Evolutionary conservation across 2,113 vertebrate genomes (phyloP), one percentile per base, ranked within the genome.

Genomic region (Vimba vimba): DNA sequence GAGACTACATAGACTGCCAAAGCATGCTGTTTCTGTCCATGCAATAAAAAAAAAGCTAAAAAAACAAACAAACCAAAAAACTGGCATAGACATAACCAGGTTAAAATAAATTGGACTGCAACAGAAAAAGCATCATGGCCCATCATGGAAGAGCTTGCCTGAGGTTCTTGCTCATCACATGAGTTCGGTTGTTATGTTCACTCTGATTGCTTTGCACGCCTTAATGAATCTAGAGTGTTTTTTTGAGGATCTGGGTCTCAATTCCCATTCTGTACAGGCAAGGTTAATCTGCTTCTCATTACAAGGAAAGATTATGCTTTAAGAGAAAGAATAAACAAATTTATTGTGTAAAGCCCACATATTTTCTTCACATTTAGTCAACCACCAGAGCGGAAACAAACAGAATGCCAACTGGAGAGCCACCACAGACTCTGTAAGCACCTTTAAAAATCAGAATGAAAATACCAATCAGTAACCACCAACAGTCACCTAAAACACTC

Each of bases 311-410:
- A 84, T 76, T 86, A 52, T 23, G 30, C 23, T 47, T 64, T 76
- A 85, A 80, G 59, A 80, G 81, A 66, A 71, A 86, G 81, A 62
- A 86, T 85, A 85, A 87, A 88, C 75, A 82, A 78, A 87, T 78
- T 52, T 57, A 78, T 76, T 86, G 73, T 82, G 50, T 85, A 90
- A 83, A 60, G 36, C 55, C 25, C 23, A 50, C 47, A 71, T 86
- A 86, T 87, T 88, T 87, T 77, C 78, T 82, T 50, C 66, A 47
- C 66, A 84, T 64, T 86, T 84, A 87, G 71, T 78, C 12, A 47
- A 59, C 25, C 68, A 43, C 47, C 75, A 75, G 79, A 83, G 79
- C 79, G 50, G 55, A 85, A 79, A 73, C 64, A 69, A 75, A 84
- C 82, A 81, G 2, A 55, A 9, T 73, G 76, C n/a, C 69, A 60